Conservation (phyloP, 2,888 invertebrate species). For the Poecilobothrus nobilitatus region DNA sequence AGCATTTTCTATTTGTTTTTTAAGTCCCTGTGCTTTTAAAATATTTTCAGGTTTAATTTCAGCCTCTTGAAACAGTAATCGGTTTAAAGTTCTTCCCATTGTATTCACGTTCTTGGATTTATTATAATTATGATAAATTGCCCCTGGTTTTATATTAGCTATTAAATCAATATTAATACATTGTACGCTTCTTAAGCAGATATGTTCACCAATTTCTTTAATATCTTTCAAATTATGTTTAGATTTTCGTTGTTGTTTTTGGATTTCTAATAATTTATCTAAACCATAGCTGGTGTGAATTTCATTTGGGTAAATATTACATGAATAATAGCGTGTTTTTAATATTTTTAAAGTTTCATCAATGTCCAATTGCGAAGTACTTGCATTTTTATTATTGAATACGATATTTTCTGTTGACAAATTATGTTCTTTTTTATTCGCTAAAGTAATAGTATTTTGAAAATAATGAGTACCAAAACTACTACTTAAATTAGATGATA, state of each 20-base stretch:
- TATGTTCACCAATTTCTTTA: slow-evolving; percentile 45
- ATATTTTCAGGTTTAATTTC: slow-evolving; percentile 36
- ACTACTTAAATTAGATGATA: slow-evolving; percentile 34
- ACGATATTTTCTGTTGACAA: not conserved
- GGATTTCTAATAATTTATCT: slow-evolving; percentile 59
- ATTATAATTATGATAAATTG: slow-evolving; percentile 29
- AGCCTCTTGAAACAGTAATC: slow-evolving; percentile 33
- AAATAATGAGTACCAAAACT: slow-evolving; percentile 27
- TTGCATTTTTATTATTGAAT: slow-evolving; percentile 13
- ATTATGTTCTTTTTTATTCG: not conserved
- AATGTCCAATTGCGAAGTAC: too few relatives aligned
- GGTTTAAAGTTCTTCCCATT: slow-evolving; percentile 39
- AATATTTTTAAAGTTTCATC: slow-evolving; percentile 28
- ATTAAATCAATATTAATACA: slow-evolving; percentile 30
- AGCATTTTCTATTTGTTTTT: slow-evolving; percentile 53
- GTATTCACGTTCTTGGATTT: slow-evolving; percentile 31
- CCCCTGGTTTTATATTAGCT: slow-evolving; percentile 27
- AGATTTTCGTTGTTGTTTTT: slow-evolving; percentile 61
- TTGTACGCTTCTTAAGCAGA: slow-evolving; percentile 46
- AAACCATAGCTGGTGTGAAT: slow-evolving; percentile 65
- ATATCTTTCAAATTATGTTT: slow-evolving; percentile 60
- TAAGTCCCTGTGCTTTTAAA: slow-evolving; percentile 37
- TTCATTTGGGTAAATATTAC: slow-evolving; percentile 51
- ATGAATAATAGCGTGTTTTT: slow-evolving; percentile 36
- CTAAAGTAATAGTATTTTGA: not conserved